phyloP scores from a whole-genome alignment of 30 jellyfish, hydroid and myxozoan genomes.

The Haliclystus octoradiatus region DNA sequence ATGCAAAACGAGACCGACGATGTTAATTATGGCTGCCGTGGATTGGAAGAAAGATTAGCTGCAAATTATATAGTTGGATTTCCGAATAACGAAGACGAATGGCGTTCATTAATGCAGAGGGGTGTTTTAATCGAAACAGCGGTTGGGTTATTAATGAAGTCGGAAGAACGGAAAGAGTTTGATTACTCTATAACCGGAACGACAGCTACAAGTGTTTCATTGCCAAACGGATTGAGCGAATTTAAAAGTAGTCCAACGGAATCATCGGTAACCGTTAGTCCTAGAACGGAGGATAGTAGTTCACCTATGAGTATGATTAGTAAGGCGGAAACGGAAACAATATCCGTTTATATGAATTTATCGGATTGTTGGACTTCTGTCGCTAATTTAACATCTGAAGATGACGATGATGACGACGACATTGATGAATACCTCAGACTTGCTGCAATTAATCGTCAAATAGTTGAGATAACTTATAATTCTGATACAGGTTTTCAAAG shows the following conservation, averaged over 20 bases:
- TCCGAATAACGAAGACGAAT: conserved; percentile 66
- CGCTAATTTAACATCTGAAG: neutral
- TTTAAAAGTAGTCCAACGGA: neutral
- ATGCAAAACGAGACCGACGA: conserved; percentile 46
- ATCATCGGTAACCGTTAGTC: neutral
- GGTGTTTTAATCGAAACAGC: conserved; percentile 39
- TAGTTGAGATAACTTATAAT: neutral
- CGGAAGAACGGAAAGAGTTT: conserved; percentile 33
- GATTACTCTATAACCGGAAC: conserved; percentile 48
- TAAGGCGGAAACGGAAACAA: neutral
- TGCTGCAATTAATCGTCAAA: neutral
- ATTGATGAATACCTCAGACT: neutral
- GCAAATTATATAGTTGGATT: conserved; percentile 35
- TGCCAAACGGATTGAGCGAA: too few species aligned
- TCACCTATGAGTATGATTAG: neutral
- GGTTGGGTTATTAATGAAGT: conserved; percentile 7
- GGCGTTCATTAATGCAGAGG: conserved; percentile 40
- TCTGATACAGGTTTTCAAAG: neutral
- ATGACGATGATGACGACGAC: neutral
- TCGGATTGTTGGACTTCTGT: conserved; percentile 1
- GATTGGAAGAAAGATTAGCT: conserved; percentile 45
- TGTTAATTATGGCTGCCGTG: conserved; percentile 21
- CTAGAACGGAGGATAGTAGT: neutral
- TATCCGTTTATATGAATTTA: neutral
- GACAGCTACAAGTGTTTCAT: neutral